A percentile compares a stretch with the other conserved stretches of the same genome.
Evolutionary conservation across 2,797 vertebrate genomes (phyloP).

Genomic region (Tamandua tetradactyla): DNA sequence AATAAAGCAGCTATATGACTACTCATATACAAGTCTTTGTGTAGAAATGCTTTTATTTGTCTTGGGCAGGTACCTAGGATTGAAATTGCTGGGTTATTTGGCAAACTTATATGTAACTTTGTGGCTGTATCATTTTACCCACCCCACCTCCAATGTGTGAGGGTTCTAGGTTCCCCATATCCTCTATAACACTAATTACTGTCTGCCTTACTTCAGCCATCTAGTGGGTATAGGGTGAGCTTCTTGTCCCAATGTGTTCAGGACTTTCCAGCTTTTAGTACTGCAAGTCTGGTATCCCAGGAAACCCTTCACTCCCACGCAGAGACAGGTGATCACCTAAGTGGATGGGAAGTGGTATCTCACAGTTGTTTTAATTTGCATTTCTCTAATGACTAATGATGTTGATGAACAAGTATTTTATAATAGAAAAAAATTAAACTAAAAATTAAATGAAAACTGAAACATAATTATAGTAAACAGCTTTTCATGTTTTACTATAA

Average conservation of each 20-base stretch:
- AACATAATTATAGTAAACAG: neutral
- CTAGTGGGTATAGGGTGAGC: neutral
- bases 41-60: neutral
- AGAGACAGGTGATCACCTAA: neutral
- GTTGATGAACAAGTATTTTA: neutral
- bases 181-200: neutral
- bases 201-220: neutral
- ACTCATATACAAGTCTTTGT: neutral
- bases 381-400: too few species aligned
- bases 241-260: neutral
- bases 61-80: neutral
- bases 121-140: neutral
- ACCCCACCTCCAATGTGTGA: neutral
- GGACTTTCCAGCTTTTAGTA: neutral
- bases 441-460: slow-evolving; percentile 22
- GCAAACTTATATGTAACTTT: neutral
- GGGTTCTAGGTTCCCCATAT: neutral
- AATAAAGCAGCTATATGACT: neutral
- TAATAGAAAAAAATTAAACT: neutral
- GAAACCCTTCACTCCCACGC: neutral
- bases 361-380: neutral
- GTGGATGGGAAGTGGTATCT: neutral
- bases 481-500: neutral
- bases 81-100: neutral
- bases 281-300: neutral